A percentile compares a stretch with the other conserved stretches of the same genome.
Evolutionary conservation across 2,113 vertebrate genomes (phyloP).

Genomic region (Cheilinus undulatus): DNA sequence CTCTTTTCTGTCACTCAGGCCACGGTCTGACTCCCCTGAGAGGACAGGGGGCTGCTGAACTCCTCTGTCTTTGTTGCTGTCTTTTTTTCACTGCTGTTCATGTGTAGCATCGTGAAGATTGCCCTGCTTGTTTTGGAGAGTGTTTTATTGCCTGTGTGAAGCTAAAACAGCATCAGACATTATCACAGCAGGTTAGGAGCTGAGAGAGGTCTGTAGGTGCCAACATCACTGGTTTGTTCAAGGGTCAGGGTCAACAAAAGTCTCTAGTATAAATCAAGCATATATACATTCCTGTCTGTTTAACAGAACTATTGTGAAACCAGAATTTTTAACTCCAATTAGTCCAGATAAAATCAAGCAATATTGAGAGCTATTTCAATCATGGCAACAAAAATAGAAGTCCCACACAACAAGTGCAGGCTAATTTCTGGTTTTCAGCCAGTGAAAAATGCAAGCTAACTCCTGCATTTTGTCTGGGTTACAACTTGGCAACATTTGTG

Average conservation of each 20-base stretch:
- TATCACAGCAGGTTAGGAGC: background rate
- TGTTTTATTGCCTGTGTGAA: background rate
- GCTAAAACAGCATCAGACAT: background rate
- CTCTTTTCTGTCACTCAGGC: conserved; percentile 29
- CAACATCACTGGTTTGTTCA: background rate
- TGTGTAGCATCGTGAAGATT: background rate
- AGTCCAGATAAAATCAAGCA: too few relatives aligned
- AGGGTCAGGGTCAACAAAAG: background rate
- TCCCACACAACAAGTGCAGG: too few relatives aligned
- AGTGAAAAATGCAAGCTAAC: too few relatives aligned
- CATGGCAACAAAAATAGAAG: too few relatives aligned
- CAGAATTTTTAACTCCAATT: too few relatives aligned
- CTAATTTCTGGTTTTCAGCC: too few relatives aligned
- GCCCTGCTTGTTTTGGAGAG: conserved; percentile 10
- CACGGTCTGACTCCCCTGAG: conserved; percentile 14
- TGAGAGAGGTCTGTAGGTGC: background rate
- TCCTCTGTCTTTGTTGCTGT: background rate
- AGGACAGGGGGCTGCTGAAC: conserved; percentile 18
- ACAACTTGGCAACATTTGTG: too few relatives aligned
- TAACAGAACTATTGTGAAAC: too few relatives aligned
- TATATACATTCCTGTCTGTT: too few relatives aligned
- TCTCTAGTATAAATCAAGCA: background rate
- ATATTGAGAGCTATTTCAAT: too few relatives aligned
- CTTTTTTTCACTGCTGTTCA: background rate
- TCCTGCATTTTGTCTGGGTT: too few relatives aligned